phyloP scores from a whole-genome alignment of 2,888 invertebrate species.

The Eurytoma californica region DNA sequence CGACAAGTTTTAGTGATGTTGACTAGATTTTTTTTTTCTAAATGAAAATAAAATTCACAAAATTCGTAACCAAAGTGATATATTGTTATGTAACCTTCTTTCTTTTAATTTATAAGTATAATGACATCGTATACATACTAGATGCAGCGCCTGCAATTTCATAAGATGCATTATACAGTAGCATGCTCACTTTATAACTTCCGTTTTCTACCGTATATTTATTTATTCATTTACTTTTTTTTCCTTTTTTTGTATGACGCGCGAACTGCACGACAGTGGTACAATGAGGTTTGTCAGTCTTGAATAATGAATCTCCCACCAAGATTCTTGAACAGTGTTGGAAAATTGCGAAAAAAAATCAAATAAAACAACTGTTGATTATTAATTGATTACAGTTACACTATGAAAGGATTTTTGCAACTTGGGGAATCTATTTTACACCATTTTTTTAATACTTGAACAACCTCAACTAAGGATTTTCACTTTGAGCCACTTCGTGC shows the following conservation, averaged over 20 bases:
- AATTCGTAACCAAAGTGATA: conserved; percentile 17
- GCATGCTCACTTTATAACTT: conserved; percentile 15
- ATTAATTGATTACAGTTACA: neutral
- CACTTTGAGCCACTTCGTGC: conserved; percentile 34
- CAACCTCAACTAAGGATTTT: conserved; percentile 17
- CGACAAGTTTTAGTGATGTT: conserved; percentile 22
- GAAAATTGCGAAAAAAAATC: conserved; percentile 6
- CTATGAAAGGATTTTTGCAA: neutral
- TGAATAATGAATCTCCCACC: conserved; percentile 49
- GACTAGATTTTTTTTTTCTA: conserved; percentile 48
- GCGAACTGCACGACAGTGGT: conserved; percentile 41
- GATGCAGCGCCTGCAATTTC: conserved; percentile 18
- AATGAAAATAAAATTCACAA: conserved; percentile 25
- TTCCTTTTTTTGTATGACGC: conserved; percentile 29
- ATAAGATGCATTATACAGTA: conserved; percentile 41
- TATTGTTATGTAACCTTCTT: conserved; percentile 23
- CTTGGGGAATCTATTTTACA: conserved; percentile 2
- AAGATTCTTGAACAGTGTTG: conserved; percentile 35
- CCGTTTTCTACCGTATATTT: conserved; percentile 33
- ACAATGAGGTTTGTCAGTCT: conserved; percentile 56
- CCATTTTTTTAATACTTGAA: conserved; percentile 19
- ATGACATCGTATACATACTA: conserved; percentile 33
- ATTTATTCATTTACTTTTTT: neutral
- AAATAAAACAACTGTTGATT: conserved; percentile 24
- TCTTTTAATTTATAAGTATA: conserved; percentile 20